A percentile compares a stretch with the other conserved stretches of the same genome.
Evolutionary conservation across 2,113 vertebrate species (phyloP).

Genomic region (Brachyhypopomus occidentalis): DNA sequence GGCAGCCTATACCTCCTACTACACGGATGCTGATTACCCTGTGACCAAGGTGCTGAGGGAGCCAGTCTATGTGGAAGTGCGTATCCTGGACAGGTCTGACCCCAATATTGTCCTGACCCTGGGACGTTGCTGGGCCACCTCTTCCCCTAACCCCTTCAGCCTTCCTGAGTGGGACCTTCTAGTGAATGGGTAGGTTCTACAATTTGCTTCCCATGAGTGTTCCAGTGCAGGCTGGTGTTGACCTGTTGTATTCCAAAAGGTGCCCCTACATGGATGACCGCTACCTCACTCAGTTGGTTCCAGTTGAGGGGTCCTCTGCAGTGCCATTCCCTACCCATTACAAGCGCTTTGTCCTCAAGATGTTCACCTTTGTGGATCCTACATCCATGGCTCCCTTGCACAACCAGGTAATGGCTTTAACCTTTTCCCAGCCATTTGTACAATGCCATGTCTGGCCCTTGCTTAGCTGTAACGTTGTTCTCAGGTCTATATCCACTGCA

Average conservation of each 20-base stretch:
- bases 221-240: no score
- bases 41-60: slow-evolving; percentile 66
- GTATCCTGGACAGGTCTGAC: slow-evolving; percentile 63
- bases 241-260: background rate
- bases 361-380: slow-evolving; percentile 38
- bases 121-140: slow-evolving; percentile 71
- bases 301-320: no score
- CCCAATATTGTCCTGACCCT: slow-evolving; percentile 66
- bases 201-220: no score
- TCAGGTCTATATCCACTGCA: slow-evolving; percentile 40
- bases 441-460: no score
- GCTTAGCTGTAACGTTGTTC: no score
- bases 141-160: background rate
- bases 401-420: background rate
- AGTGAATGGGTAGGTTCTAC: no score
- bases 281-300: no score
- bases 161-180: no score
- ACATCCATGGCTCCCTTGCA: slow-evolving; percentile 7
- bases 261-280: no score
- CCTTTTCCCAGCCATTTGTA: background rate
- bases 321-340: background rate
- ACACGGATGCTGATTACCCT: slow-evolving; percentile 63
- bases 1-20: slow-evolving; percentile 66
- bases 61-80: slow-evolving; percentile 65
- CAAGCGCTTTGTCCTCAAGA: slow-evolving; percentile 31